Base-by-base conservation (phyloP, 2,113 vertebrate species). In the Laterallus jamaicensis region DNA sequence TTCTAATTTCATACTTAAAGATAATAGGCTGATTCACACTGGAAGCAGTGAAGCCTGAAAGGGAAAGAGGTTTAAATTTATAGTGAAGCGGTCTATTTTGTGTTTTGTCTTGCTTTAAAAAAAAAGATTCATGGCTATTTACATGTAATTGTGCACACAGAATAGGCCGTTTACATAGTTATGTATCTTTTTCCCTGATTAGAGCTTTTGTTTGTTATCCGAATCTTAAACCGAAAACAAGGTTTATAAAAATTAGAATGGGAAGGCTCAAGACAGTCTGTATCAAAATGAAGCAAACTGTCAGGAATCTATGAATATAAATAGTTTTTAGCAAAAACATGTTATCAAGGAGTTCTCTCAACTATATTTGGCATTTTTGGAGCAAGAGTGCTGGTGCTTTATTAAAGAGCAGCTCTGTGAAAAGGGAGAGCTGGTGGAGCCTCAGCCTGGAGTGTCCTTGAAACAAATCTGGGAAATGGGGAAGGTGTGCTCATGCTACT, bases 251-350 rank as follows among this genome's bases (percentile, higher is more conserved):
- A 92, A 74, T 28, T 47, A 40, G 76, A 71, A 95, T 81, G 52
- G 52, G 66, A 92, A 95, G 66, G n/a, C 35, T 88, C 94, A 95
- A 97, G 97, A 93, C 63, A 92, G 83, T 92, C 83, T 82, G 67
- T 95, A 95, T 96, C 96, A 96, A 96, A 97, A 97, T 92, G 92
- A 96, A 97, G 94, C 93, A 97, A 97, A 97, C 96, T 98, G 97
- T 98, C 97, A 97, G 87, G 96, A 97, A 97, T 94, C 95, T 96
- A 97, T 98, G 97, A 98, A 98, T 98, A 98, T 95, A 97, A 97
- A 97, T 97, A 96, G 93, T 97, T 98, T 97, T 98, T 97, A 97
- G 95, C 95, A 97, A 96, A 95, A 97, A 92, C 96, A 92, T 52
- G 86, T 97, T 97, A 98, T 98, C 97, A 97, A 96, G 97, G 95